Percentiles rank a stretch among this genome's conserved stretches.
Evolutionary conservation across 2,113 vertebrate genomes (phyloP).

Genomic region (Sturnus vulgaris): DNA sequence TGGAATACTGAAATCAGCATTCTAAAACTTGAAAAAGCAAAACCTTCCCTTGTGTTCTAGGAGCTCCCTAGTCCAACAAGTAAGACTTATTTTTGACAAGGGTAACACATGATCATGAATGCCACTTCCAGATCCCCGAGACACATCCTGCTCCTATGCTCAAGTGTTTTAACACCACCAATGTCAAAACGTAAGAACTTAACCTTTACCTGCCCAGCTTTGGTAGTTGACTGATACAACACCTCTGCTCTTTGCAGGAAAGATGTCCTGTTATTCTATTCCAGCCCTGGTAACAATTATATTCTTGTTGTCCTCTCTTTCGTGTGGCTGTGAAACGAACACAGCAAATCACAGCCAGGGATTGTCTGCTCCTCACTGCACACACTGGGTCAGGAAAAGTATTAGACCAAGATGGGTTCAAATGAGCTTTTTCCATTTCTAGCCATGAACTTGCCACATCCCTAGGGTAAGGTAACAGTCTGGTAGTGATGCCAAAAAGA

Average conservation of each 20-base stretch:
- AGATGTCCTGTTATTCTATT: neutral
- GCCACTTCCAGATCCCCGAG: neutral
- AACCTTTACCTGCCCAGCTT: neutral
- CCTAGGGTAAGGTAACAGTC: neutral
- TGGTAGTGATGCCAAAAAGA: neutral
- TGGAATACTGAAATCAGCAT: neutral
- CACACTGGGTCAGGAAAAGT: neutral
- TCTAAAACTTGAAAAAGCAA: neutral
- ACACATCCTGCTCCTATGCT: fast-evolving
- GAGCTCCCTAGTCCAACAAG: neutral
- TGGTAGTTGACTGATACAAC: neutral
- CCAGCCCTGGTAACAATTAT: neutral
- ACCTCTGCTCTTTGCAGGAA: neutral
- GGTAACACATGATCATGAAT: fast-evolving
- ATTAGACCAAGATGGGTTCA: neutral
- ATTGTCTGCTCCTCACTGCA: neutral
- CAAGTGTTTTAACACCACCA: neutral
- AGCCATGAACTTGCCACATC: neutral
- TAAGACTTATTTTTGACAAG: neutral
- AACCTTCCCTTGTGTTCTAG: neutral
- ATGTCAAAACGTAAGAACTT: neutral
- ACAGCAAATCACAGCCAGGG: neutral
- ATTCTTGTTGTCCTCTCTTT: neutral
- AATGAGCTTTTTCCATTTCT: neutral
- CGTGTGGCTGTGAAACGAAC: neutral